Evolutionary conservation across 2,113 vertebrate genomes (phyloP).

Genomic region (Neotoma lepida): DNA sequence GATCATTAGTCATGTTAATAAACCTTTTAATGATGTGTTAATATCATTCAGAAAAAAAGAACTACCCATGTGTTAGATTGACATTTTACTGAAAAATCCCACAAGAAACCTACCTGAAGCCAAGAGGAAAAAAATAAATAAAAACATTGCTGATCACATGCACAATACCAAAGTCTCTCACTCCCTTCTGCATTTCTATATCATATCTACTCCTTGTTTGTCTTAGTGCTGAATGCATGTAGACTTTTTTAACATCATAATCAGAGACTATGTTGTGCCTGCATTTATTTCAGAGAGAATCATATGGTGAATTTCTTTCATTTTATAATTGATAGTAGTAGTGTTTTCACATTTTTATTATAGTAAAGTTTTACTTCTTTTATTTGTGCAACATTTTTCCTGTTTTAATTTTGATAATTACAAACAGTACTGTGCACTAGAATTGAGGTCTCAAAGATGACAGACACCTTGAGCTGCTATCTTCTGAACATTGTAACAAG

Average conservation of each 20-base stretch:
- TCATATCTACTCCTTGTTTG: background rate
- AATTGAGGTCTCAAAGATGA: background rate
- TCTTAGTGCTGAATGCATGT: background rate
- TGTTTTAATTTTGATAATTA: background rate
- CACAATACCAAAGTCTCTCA: background rate
- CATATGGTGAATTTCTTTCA: background rate
- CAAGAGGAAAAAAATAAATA: background rate
- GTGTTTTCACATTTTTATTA: background rate
- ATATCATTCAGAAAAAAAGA: background rate
- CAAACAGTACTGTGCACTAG: background rate
- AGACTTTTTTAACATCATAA: background rate
- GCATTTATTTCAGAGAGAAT: background rate
- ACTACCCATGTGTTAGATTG: background rate
- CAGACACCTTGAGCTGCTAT: background rate
- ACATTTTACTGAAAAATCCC: background rate
- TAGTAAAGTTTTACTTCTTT: background rate
- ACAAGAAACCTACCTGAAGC: background rate
- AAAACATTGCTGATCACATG: background rate
- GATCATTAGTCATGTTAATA: slow-evolving; percentile 42
- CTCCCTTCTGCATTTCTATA: accelerated
- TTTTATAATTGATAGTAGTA: background rate
- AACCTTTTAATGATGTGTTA: slow-evolving; percentile 45
- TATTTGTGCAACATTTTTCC: background rate
- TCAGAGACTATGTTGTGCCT: background rate
- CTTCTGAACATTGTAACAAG: background rate